phyloP scores from a whole-genome alignment of 92 coral and sea anemone species.

The Blastomussa wellsi region DNA sequence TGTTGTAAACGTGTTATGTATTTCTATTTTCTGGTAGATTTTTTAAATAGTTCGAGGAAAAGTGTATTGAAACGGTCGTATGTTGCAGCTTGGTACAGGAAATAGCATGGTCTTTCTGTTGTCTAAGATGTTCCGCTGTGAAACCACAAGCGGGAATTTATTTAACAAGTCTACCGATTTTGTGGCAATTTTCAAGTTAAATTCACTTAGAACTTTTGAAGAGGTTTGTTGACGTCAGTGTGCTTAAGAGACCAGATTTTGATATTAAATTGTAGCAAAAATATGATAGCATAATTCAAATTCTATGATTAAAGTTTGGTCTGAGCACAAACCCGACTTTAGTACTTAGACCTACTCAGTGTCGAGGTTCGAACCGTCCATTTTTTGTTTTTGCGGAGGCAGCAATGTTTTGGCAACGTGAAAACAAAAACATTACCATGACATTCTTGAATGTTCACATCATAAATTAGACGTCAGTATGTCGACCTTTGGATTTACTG shows the following conservation, averaged over 20 bases:
- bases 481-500: neutral
- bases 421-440: neutral
- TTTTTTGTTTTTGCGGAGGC: neutral
- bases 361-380: neutral
- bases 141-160: neutral
- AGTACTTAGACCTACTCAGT: neutral
- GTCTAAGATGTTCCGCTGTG: neutral
- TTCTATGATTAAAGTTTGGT: neutral
- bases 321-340: neutral
- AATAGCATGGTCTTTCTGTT: too few relatives aligned
- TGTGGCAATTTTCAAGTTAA: neutral
- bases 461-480: neutral
- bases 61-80: neutral
- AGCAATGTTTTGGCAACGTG: neutral
- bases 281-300: neutral
- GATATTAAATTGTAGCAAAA: too few relatives aligned
- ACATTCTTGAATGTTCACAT: conserved; percentile 8
- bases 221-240: neutral
- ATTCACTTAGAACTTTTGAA: too few relatives aligned
- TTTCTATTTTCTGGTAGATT: neutral
- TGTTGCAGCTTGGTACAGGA: neutral
- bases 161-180: neutral
- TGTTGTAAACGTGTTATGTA: too few relatives aligned
- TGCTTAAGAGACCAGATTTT: too few relatives aligned
- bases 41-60: neutral